Evolutionary conservation across 2,797 vertebrate genomes (phyloP).

Genomic region (Melanotaenia trifasciata): DNA sequence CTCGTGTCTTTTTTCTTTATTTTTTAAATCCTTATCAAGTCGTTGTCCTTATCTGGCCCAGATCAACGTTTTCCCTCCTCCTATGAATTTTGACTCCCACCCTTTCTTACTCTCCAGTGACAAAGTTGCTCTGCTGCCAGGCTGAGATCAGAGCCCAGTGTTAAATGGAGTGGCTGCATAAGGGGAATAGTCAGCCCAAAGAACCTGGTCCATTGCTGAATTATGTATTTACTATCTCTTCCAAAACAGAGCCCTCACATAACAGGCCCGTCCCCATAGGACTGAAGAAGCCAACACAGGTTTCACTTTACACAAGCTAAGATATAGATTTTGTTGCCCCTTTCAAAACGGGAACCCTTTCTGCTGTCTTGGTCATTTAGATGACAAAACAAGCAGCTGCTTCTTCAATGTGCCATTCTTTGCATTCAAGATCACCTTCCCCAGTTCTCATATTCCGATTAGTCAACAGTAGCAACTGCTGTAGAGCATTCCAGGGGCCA

Average conservation of each 20-base stretch:
- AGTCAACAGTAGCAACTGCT: conserved; percentile 99
- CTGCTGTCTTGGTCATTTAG: conserved; percentile 87
- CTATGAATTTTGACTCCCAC: conserved; percentile 51
- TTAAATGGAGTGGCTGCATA: conserved; percentile 73
- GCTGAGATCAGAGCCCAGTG: conserved; percentile 67
- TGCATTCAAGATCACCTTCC: conserved; percentile 97
- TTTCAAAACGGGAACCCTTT: conserved; percentile 76
- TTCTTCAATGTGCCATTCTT: conserved; percentile 97
- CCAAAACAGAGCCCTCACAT: conserved; percentile 73
- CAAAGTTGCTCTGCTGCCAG: conserved; percentile 68
- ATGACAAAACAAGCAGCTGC: conserved; percentile 98
- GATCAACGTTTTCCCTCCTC: conserved; percentile 46
- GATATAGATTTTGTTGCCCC: conserved; percentile 76
- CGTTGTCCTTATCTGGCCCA: conserved; percentile 33
- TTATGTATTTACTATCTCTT: conserved; percentile 78
- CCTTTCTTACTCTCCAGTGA: conserved; percentile 53
- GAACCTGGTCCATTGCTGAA: conserved; percentile 65
- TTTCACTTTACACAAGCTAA: conserved; percentile 79
- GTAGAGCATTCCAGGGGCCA: conserved; percentile 94
- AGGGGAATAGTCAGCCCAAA: conserved; percentile 53
- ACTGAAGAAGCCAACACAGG: conserved; percentile 57
- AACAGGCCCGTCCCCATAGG: conserved; percentile 58
- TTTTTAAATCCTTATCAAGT: conserved; percentile 1
- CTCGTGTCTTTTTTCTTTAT: conserved; percentile 1
- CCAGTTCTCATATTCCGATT: conserved; percentile 98